These are phyloP conservation scores for Antidorcas marsupialis DNA, from an alignment of 2,113 vertebrate species.

Conservation along the genomic window DNA sequence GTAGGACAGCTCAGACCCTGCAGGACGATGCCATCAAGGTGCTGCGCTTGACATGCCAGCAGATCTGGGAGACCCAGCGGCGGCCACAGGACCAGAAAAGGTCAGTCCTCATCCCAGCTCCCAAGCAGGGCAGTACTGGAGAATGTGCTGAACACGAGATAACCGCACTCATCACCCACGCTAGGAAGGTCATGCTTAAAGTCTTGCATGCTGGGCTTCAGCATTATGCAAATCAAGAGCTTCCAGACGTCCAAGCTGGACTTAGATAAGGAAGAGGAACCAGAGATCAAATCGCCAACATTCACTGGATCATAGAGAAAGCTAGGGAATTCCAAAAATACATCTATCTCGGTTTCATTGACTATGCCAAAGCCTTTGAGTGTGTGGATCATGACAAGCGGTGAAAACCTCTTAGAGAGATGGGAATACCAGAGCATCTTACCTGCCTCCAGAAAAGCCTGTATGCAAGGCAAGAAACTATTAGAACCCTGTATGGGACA, in stretches of 20 bases:
- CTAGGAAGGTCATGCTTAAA: not conserved
- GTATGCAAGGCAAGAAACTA: not conserved
- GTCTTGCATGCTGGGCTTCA: not conserved
- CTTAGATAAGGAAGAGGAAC: not conserved
- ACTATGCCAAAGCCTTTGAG: not conserved
- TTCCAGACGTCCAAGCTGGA: not conserved
- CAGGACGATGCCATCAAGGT: fast-evolving
- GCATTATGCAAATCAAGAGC: not conserved
- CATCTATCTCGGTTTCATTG: not conserved
- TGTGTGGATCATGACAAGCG: not conserved
- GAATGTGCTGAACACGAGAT: not conserved
- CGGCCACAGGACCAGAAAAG: not conserved
- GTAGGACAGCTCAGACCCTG: not conserved
- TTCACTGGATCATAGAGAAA: not conserved
- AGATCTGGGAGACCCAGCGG: not conserved
- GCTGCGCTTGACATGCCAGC: not conserved
- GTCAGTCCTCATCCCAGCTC: not conserved
- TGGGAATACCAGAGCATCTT: not conserved
- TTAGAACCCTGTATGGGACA: not conserved
- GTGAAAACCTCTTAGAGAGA: not conserved
- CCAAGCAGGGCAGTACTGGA: not conserved
- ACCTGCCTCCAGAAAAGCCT: not conserved
- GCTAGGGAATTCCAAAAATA: not conserved
- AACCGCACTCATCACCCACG: not conserved
- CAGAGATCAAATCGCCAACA: not conserved